Evolutionary conservation across 2,113 vertebrate genomes (phyloP), one percentile per base, ranked within the genome.

Genomic region (Ancistrus triradiatus): DNA sequence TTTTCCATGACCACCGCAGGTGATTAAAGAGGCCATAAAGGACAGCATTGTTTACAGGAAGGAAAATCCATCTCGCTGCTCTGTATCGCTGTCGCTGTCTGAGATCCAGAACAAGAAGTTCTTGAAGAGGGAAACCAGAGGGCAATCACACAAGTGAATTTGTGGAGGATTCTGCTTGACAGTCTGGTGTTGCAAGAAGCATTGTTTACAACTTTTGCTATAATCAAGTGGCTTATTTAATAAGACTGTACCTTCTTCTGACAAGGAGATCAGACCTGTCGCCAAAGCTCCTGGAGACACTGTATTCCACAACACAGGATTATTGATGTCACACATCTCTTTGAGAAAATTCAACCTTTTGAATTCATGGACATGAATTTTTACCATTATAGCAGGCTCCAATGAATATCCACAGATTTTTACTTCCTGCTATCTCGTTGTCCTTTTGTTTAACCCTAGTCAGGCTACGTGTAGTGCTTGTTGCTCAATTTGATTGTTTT

Each of bases 21-120:
- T 91, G 67, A 96, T 98, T 47, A 95, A 93, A 77, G 81, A 94
- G 6, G 92, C 92, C 8, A 90, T 98, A 44, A 70, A 88, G 35
- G 93, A 96, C 1, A 90, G 92, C 78, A 91, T 98, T 3, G 78
- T 90, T 28, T 88, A 90, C 64, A 83, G 88, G 74, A 94, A 88
- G 70, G 87, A 94, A 74, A 91, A 88, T 18, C 93, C 93, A 0
- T 89, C 90, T 0, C 80, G 88, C 49, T 84, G 78, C 66, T 87
- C 90, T 0, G 79, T 83, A 57, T 89, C 92, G 0, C 92, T 98
- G 64, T 91, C 90, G 2, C 91, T 98, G 27, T 92, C 86, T 62
- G 87, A 85, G 0, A 78, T 95, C 17, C 93, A 94, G 8, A 92
- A 90, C 59, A 90, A 89, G 74, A 91, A 77, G 73, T 90, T 84